phyloP scores from a whole-genome alignment of 1,140 invertebrate species.

The Orius insidiosus region DNA sequence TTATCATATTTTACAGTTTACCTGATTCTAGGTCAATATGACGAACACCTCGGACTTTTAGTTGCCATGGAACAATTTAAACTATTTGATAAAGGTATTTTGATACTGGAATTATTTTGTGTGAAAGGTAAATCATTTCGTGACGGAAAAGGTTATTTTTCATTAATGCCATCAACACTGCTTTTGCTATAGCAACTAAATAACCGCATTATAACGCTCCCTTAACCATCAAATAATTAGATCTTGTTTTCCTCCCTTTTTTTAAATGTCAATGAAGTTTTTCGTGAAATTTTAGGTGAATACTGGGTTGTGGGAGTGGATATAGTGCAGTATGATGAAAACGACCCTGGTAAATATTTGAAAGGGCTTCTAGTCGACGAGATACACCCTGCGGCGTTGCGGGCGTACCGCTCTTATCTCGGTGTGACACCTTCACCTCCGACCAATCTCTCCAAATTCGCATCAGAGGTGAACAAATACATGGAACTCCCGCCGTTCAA shows the following conservation, averaged over 20 bases:
- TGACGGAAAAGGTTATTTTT: too few species aligned
- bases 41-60: constrained; percentile 70
- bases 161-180: too few species aligned
- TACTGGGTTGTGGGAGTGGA: constrained; percentile 84
- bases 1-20: constrained; percentile 56
- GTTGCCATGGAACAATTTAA: constrained; percentile 63
- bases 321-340: constrained; percentile 64
- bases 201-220: neutral
- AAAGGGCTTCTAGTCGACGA: constrained; percentile 48
- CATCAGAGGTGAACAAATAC: constrained; percentile 54
- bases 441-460: constrained; percentile 54
- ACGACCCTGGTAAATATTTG: constrained; percentile 56
- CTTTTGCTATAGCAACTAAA: too few species aligned
- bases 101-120: too few species aligned
- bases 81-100: constrained; percentile 56
- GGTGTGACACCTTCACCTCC: constrained; percentile 49
- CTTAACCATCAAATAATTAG: constrained; percentile 1
- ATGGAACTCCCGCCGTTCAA: constrained; percentile 67
- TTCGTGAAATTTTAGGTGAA: constrained; percentile 59
- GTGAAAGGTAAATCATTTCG: too few species aligned
- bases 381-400: constrained; percentile 31
- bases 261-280: too few species aligned
- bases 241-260: neutral
- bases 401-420: constrained; percentile 52
- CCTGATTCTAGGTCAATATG: constrained; percentile 73